These are phyloP conservation scores for Brachypodius melanocephalos DNA, from an alignment of 2,113 vertebrate species.

Conservation along the genomic window DNA sequence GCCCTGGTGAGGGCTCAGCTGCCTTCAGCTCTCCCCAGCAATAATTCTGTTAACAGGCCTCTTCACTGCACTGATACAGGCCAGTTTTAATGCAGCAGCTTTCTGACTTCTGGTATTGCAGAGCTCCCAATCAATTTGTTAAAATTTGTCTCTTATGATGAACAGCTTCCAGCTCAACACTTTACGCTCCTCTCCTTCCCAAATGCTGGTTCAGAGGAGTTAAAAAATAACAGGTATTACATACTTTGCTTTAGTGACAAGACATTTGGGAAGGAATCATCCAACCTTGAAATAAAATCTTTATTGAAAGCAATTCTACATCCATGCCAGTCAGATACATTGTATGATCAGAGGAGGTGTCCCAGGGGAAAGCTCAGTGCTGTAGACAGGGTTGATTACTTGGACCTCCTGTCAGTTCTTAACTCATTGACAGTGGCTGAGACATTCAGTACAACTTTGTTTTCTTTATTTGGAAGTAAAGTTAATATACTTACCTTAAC, in stretches of 20 bases:
- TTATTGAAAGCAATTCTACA: constrained; percentile 79
- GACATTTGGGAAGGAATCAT: constrained; percentile 76
- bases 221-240: constrained; percentile 70
- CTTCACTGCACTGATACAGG: not conserved
- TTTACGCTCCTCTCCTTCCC: constrained; percentile 28
- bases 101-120: constrained; percentile 47
- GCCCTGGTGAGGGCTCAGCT: not conserved
- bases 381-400: constrained; percentile 73
- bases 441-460: constrained; percentile 68
- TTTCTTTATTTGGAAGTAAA: constrained; percentile 77
- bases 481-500: constrained; percentile 80
- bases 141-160: constrained; percentile 41
- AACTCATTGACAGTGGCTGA: constrained; percentile 73
- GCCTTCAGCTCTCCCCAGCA: not conserved
- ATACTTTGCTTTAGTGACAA: constrained; percentile 71
- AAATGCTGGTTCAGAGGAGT: constrained; percentile 56
- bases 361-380: constrained; percentile 63
- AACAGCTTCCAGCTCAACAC: constrained; percentile 51
- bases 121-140: constrained; percentile 50
- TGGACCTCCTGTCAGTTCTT: constrained; percentile 75
- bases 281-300: constrained; percentile 81
- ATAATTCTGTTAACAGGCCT: not conserved
- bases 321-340: constrained; percentile 74
- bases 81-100: constrained; percentile 20
- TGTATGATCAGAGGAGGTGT: constrained; percentile 67